Evolutionary conservation across 2,113 vertebrate genomes (phyloP), one percentile per base, ranked within the genome.

Genomic region (Lynx canadensis): DNA sequence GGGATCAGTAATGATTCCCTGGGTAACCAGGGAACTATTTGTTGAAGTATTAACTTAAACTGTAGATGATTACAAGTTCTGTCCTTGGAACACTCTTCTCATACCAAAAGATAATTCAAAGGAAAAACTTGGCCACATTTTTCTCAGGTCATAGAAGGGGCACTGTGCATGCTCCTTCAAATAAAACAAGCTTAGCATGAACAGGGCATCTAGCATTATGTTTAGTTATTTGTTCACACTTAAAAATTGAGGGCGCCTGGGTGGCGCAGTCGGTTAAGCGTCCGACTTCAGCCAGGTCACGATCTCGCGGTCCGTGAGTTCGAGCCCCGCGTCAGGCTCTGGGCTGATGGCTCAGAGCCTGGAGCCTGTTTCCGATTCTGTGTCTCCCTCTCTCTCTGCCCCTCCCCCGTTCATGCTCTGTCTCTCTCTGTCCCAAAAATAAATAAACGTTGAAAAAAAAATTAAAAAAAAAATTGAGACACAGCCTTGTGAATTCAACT

Each of bases 61-160:
- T n/a, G 41, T 81, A 79, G 4, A 86, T 96, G 97, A 91, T 91
- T 94, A 92, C 36, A 95, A 96, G 25, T 80, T 84, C 27, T 89
- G n/a, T 23, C 73, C 87, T 98, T 91, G 57, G 23, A 95, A 82
- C 4, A 83, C 79, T 82, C 33, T 93, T 94, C 4, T 95, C 15
- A 89, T 89, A 41, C 8, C 48, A 57, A 83, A 68, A 93, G 33
- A 57, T 2, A 92, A 78, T 38, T 89, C n/a, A 73, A 83, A 93
- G 41, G 9, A 29, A 69, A 96, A 91, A 45, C 0, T 0, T 81
- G 83, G 29, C 4, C 9, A 57, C 33, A 33, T 36, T 88, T 2
- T 92, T 87, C 63, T 83, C 9, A 12, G 38, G 33, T 97, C 21
- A 68, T 8, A 94, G 13, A 52, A 87, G 25, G 3, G 25, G 3